Evolutionary conservation across 2,113 vertebrate species (phyloP).

Genomic region (human): DNA sequence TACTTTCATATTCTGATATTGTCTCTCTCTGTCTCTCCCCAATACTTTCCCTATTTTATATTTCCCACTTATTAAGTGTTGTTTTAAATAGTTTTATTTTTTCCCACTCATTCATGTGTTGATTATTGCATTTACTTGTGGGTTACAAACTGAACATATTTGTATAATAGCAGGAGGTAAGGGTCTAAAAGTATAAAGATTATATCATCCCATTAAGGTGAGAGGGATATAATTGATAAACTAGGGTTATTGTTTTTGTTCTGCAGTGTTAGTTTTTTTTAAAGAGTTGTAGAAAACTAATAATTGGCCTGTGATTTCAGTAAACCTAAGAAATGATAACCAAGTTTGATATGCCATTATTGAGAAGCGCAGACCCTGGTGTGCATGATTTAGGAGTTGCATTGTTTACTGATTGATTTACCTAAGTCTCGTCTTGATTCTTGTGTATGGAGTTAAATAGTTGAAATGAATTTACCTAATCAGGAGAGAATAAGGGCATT

Average conservation of each 20-base stretch:
- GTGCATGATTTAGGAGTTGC: background rate
- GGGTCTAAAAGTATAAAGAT: background rate
- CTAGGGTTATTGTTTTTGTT: background rate
- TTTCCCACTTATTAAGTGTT: background rate
- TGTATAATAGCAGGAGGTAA: background rate
- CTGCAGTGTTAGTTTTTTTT: background rate
- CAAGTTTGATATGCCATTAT: background rate
- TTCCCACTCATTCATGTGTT: background rate
- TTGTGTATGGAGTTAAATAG: constrained; percentile 42
- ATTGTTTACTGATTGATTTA: background rate
- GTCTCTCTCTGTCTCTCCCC: background rate
- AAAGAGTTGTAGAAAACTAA: background rate
- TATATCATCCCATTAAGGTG: background rate
- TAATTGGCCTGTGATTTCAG: background rate
- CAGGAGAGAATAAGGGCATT: constrained; percentile 66
- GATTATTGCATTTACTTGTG: background rate
- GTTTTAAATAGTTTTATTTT: constrained; percentile 25
- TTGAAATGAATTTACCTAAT: constrained; percentile 57
- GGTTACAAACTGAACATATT: background rate
- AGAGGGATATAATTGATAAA: background rate
- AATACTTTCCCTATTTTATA: background rate
- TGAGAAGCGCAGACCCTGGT: background rate
- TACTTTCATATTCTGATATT: background rate
- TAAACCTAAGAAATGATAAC: background rate
- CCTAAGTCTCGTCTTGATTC: constrained; percentile 10